phyloP scores from a whole-genome alignment of 2,888 invertebrate genomes.

The Aleiodes alternator region DNA sequence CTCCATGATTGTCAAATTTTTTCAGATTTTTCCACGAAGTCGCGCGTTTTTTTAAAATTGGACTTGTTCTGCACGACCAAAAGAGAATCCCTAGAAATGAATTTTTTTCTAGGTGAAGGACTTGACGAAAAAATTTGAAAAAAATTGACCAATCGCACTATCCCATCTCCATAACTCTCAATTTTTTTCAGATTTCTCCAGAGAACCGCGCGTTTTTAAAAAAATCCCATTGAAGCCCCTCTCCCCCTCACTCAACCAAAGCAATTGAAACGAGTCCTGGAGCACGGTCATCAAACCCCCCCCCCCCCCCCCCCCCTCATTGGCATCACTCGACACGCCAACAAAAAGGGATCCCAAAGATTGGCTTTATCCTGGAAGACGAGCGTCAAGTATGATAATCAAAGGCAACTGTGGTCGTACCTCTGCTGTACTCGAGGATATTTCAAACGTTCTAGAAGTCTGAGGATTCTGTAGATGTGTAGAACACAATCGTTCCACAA shows the following conservation, averaged over 20 bases:
- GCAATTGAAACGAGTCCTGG: neutral
- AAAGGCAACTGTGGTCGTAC: constrained; percentile 61
- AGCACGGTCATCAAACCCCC: constrained; percentile 37
- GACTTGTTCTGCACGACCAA: too few species aligned
- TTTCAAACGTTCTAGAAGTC: constrained; percentile 33
- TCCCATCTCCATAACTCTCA: neutral
- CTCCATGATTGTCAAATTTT: too few species aligned
- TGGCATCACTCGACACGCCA: constrained; percentile 37
- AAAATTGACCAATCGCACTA: neutral
- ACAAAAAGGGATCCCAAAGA: constrained; percentile 44
- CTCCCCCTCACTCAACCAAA: neutral
- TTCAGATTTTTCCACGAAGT: too few species aligned
- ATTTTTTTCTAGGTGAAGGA: too few species aligned
- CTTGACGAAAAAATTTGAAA: too few species aligned
- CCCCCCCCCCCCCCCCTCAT: constrained; percentile 9
- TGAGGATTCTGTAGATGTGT: constrained; percentile 58
- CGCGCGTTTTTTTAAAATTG: too few species aligned
- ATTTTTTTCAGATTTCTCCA: too few species aligned
- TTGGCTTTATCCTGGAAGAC: constrained; percentile 43
- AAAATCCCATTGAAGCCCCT: too few species aligned
- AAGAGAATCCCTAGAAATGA: too few species aligned
- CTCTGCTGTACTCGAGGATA: constrained; percentile 56
- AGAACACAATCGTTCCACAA: constrained; percentile 70
- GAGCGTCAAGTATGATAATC: constrained; percentile 64
- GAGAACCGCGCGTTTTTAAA: too few species aligned